These are phyloP conservation scores for Macrophya alboannulata DNA, from an alignment of 2,888 invertebrate species.

Conservation along the genomic window DNA sequence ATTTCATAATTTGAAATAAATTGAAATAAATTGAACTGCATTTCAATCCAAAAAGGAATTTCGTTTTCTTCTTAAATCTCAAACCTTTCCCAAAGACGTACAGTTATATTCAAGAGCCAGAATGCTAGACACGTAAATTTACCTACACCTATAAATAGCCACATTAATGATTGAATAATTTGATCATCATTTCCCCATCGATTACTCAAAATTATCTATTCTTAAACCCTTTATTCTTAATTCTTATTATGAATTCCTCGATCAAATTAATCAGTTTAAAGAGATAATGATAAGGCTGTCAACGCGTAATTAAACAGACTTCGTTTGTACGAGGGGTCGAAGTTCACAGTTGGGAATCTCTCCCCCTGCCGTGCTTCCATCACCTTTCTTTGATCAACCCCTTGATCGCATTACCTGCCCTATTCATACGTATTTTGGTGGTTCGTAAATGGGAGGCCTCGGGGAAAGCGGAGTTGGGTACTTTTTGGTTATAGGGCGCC, in stretches of 20 bases:
- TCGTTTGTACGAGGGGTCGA: background rate
- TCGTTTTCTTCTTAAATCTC: background rate
- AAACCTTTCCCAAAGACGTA: background rate
- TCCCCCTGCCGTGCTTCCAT: background rate
- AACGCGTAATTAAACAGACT: conserved; percentile 30
- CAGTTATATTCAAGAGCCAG: too few relatives aligned
- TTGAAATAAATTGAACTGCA: conserved; percentile 11
- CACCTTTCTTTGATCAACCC: conserved; percentile 7
- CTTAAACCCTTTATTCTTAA: background rate
- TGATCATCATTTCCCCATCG: background rate
- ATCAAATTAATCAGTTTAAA: conserved; percentile 1
- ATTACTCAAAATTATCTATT: background rate
- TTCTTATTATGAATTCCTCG: background rate
- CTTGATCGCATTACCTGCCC: conserved; percentile 23
- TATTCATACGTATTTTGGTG: conserved; percentile 25
- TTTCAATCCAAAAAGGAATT: background rate
- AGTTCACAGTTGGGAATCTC: background rate
- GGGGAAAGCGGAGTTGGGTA: background rate
- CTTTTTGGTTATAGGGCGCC: background rate
- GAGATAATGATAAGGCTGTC: conserved; percentile 12
- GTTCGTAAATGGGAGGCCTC: background rate
- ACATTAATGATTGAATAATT: background rate
- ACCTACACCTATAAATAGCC: background rate
- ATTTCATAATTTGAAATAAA: background rate
- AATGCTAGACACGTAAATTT: too few relatives aligned